Base-by-base conservation (phyloP, 2,888 invertebrate genomes). In the Dryococelus australis region DNA sequence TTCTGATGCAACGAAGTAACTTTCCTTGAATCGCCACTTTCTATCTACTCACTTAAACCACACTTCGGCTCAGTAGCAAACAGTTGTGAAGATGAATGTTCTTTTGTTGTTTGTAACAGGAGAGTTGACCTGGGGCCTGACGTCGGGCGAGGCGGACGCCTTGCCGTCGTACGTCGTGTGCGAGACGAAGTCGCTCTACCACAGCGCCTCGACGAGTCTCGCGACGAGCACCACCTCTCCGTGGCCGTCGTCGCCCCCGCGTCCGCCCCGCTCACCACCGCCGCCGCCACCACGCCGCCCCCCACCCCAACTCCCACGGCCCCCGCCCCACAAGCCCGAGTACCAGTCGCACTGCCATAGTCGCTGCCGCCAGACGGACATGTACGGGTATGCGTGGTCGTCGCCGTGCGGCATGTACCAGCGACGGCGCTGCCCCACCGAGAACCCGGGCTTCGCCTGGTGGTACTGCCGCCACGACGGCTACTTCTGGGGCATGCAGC, bases 401-500 rank as follows among this genome's bases (percentile, higher is more conserved):
- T 28, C 83, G 6, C 28, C 28, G 16, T 83, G 83, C 83, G 43
- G 43, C 83, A 83, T 43, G 83, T 35, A 35, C 35, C 35, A 16
- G 28, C 9, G 13, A 16, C 85, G 53, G 27, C 53, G 28, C 35
- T 85, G 85, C 28, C 85, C 85, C 27, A 27, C 53, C 0, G 65
- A 35, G 24, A 35, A 43, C 16, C 85, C 43, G 26, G 85, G 85
- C 24, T 28, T 65, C 53, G 85, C 65, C 28, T 53, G 43, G 43
- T 85, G 85, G 85, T 65, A 65, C 43, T 85, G 85, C 27, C 20
- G 65, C 78, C 26, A 27, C 53, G 20, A 28, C 20, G 53, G 28
- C 12, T n/a, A 27, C 85, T 85, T 85, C 53, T 27, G n/a, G 2
- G 85, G 85, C 78, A 28, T 13, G 26, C 78, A 65, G 53, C 85